phyloP scores from a whole-genome alignment of 2,888 invertebrate species.

The Eupithecia abbreviata region DNA sequence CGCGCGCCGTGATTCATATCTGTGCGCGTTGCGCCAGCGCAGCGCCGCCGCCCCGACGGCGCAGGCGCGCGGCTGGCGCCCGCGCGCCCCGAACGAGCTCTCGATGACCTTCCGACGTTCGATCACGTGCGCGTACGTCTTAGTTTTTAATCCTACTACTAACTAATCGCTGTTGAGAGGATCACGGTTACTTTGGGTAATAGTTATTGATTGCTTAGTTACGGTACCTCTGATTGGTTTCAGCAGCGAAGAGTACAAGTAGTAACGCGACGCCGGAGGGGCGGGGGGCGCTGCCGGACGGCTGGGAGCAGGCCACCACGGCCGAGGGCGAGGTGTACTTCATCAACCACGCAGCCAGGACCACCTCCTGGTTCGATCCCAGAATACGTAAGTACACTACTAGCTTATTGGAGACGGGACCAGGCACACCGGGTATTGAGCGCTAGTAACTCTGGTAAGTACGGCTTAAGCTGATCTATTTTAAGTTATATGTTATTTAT shows the following conservation, averaged over 20 bases:
- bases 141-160: slow-evolving; percentile 69
- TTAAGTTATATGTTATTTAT: background rate
- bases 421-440: background rate
- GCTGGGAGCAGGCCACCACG: slow-evolving; percentile 94
- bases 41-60: slow-evolving; percentile 48
- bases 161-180: slow-evolving; percentile 81
- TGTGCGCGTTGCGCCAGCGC: slow-evolving; percentile 40
- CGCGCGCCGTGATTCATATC: slow-evolving; percentile 50
- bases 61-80: slow-evolving; percentile 67
- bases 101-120: slow-evolving; percentile 68
- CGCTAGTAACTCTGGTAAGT: background rate
- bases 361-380: slow-evolving; percentile 99
- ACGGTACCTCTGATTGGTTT: slow-evolving; percentile 72
- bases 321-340: slow-evolving; percentile 94
- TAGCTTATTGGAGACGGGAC: background rate
- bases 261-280: slow-evolving; percentile 81
- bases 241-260: slow-evolving; percentile 84
- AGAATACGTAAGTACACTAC: slow-evolving; percentile 93
- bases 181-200: slow-evolving; percentile 59
- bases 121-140: slow-evolving; percentile 68
- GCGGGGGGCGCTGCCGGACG: slow-evolving; percentile 91
- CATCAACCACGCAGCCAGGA: slow-evolving; percentile 95
- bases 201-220: slow-evolving; percentile 41
- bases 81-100: slow-evolving; percentile 71
- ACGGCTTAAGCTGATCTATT: background rate